Base-by-base conservation (phyloP, 2,797 vertebrate genomes). In the Sylvia borin region DNA sequence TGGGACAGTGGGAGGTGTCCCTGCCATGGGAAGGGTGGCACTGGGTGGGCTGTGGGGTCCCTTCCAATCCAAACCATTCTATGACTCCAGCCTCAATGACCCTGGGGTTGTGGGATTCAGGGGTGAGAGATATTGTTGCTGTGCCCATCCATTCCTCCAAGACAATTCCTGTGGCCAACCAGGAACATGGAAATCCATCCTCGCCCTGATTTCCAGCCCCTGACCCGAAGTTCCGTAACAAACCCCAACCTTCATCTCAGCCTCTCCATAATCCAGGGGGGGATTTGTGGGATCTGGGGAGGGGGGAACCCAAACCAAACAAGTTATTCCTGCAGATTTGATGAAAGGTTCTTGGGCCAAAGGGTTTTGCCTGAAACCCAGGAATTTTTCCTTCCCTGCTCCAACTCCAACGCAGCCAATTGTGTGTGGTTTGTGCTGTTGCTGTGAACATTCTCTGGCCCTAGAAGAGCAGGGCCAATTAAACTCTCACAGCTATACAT, bases 311-410 rank as follows among this genome's bases (percentile, higher is more conserved):
- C 85, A 77, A 92, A 92, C 79, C 93, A 85, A 67, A 34, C 73
- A 47, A 95, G 94, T 75, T 93, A 95, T 93, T 96, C 90, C 93
- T 95, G 94, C 84, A 90, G 75, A 94, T 89, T 80, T 96, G 94
- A 95, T 95, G 88, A 94, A 68, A 93, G 95, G 95, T 95, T 96
- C 51, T 19, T 74, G 82, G 93, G 92, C 90, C 95, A 95, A 92
- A 82, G 43, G 76, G 78, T 91, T 97, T 85, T 87, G 71, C 93
- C 43, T 55, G 74, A 93, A 95, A 95, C 61, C 84, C 85, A 89
- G 89, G 92, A 95, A 93, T 96, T 96, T 95, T 67, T 78, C 84
- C 88, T 94, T 92, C 66, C 83, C 77, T 82, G 60, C 92, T 91
- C 87, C 85, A 79, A 67, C 29, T 42, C 45, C 53, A 81, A 40